A percentile compares a stretch with the other conserved stretches of the same genome.
These are phyloP conservation scores for Pristionchus maxplancki DNA, from an alignment of 2,888 invertebrate genomes.

Conservation along the genomic window DNA sequence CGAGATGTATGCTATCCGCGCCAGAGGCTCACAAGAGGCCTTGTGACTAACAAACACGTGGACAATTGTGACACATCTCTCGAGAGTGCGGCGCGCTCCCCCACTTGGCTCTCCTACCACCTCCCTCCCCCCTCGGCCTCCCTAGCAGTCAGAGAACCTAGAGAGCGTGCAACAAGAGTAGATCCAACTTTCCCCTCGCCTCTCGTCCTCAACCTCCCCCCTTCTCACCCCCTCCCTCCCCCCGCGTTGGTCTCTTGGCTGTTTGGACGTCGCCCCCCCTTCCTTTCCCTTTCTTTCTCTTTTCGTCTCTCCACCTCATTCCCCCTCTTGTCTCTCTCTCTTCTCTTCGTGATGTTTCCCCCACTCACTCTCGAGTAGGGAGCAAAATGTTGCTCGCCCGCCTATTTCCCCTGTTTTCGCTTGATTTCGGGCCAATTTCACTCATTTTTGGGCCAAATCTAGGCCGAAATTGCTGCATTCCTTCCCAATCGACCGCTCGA, in stretches of 20 bases:
- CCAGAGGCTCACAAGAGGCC: background rate
- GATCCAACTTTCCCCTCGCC: too few relatives aligned
- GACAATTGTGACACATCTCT: background rate
- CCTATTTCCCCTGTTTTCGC: background rate
- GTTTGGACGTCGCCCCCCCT: constrained; percentile 17
- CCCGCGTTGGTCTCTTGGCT: constrained; percentile 42
- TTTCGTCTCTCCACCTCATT: background rate
- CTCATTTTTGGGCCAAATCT: background rate
- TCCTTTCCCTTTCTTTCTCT: background rate
- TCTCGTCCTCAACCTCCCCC: too few relatives aligned
- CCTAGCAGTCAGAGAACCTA: too few relatives aligned
- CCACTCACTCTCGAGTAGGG: background rate
- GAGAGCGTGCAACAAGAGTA: too few relatives aligned
- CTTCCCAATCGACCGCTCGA: background rate
- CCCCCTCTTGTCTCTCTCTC: background rate
- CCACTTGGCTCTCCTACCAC: background rate
- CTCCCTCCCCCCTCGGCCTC: background rate
- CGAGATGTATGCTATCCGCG: too few relatives aligned
- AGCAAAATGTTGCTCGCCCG: background rate
- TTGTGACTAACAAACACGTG: constrained; percentile 19
- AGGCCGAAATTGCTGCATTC: background rate
- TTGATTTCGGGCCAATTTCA: background rate
- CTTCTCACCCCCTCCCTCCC: background rate
- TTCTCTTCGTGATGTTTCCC: constrained; percentile 4
- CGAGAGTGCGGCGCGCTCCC: background rate